Percentiles rank a stretch among this genome's conserved stretches.
phyloP scores from a whole-genome alignment of 1,140 invertebrate species.

The Halictus rubicundus region DNA sequence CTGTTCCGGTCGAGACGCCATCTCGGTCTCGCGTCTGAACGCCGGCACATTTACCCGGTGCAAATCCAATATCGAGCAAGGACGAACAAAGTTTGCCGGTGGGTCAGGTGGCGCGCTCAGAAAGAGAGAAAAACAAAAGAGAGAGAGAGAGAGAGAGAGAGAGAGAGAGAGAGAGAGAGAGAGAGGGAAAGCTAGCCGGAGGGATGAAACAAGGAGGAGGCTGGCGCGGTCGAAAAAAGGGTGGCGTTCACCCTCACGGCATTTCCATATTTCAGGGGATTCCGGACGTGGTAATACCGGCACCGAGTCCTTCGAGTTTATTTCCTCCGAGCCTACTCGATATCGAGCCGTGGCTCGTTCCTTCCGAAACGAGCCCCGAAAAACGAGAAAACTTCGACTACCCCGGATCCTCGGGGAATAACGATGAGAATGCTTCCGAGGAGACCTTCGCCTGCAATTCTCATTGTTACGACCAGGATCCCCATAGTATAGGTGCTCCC shows the following conservation, averaged over 20 bases:
- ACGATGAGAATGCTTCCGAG: constrained; percentile 40
- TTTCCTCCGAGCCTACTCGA: constrained; percentile 30
- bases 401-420: not conserved
- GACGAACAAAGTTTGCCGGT: constrained; percentile 28
- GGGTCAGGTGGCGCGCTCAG: constrained; percentile 15
- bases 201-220: not conserved
- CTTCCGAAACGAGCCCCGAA: constrained; percentile 18
- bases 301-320: constrained; percentile 27
- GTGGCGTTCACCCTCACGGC: not conserved
- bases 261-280: constrained; percentile 46
- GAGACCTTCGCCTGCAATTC: constrained; percentile 17
- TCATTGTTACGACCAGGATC: not conserved
- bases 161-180: not conserved
- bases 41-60: constrained; percentile 17
- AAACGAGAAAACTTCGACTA: constrained; percentile 39
- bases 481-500: no score
- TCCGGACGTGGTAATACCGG: constrained; percentile 25
- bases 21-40: no score
- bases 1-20: constrained; percentile 9
- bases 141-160: not conserved
- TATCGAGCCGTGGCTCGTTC: constrained; percentile 16
- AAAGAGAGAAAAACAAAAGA: not conserved
- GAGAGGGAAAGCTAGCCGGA: not conserved
- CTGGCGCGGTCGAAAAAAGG: not conserved
- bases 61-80: constrained; percentile 35